Base-by-base conservation (phyloP, 2,113 vertebrate genomes). In the Desmodus rotundus region DNA sequence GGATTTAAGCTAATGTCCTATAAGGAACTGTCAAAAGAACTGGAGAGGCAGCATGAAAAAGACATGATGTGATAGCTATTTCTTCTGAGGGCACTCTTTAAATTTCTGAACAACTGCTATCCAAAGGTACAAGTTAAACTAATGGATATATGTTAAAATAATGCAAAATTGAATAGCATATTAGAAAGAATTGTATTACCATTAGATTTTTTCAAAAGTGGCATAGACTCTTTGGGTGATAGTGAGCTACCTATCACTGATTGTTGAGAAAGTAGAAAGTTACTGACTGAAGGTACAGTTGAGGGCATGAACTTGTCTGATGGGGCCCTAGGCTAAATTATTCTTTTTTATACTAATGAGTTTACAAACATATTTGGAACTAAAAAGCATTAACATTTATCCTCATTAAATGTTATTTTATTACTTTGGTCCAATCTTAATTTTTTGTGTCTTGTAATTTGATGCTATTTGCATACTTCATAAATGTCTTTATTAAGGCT, bases 231-330 rank as follows among this genome's bases (percentile, higher is more conserved):
- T 73, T 38, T 72, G 33, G 9, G 10, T 33, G 43, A 50, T 28
- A 50, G 65, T 65, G 38, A 92, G 26, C 16, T 84, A 45, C 36
- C 19, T 76, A 11, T 67, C 47, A 36, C 2, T n/a, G 6, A 77
- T 67, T 7, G 7, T 77, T 95, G 87, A 77, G 77, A 83, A 67
- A 83, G 84, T 83, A n/a, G 45, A 38, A 93, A 97, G 67, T 47
- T 43, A 41, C 45, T 63, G n/a, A 76, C 26, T 50, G 24, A 73
- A 33, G 22, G 41, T 78, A 76, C 28, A 73, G 4, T 65, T 72
- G 56, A 83, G 22, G 61, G 45, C 36, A 81, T 85, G 80, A 88
- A 38, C 31, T 81, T 17, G 31, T 50, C 24, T 76, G 58, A 89
- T 68, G 22, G 13, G 36, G 7, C 11, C 38, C 41, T 92, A 10